A percentile compares a stretch with the other conserved stretches of the same genome.
phyloP scores from a whole-genome alignment of 2,888 invertebrate genomes.

The Tachina grossa region DNA sequence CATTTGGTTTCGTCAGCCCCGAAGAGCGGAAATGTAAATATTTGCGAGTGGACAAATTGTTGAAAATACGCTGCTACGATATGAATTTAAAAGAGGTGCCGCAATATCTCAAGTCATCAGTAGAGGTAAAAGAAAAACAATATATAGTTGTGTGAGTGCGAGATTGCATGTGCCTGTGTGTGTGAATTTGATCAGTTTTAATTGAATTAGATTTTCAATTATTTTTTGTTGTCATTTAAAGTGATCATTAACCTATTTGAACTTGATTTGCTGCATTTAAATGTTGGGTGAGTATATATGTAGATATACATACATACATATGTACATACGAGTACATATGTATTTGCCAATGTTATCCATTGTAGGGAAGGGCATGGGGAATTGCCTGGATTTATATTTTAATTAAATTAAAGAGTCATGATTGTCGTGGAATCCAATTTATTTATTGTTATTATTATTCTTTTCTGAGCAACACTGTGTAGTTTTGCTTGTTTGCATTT shows the following conservation, averaged over 20 bases:
- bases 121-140: conserved; percentile 79
- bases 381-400: conserved; percentile 58
- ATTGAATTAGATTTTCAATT: conserved; percentile 66
- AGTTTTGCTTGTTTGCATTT: neutral
- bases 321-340: no score
- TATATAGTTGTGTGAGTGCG: neutral
- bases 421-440: neutral
- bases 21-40: conserved; percentile 80
- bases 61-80: conserved; percentile 79
- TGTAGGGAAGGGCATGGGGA: no score
- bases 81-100: conserved; percentile 82
- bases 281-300: neutral
- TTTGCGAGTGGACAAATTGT: conserved; percentile 77
- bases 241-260: conserved; percentile 66
- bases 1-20: conserved; percentile 77
- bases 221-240: conserved; percentile 45
- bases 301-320: neutral
- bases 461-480: neutral
- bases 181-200: conserved; percentile 9
- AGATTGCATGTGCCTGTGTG: neutral
- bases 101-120: conserved; percentile 79
- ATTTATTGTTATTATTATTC: neutral
- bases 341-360: neutral
- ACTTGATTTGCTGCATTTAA: conserved; percentile 65
- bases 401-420: conserved; percentile 54